Evolutionary conservation across 2,888 invertebrate genomes (phyloP).

Genomic region (Boloria euphrosyne): DNA sequence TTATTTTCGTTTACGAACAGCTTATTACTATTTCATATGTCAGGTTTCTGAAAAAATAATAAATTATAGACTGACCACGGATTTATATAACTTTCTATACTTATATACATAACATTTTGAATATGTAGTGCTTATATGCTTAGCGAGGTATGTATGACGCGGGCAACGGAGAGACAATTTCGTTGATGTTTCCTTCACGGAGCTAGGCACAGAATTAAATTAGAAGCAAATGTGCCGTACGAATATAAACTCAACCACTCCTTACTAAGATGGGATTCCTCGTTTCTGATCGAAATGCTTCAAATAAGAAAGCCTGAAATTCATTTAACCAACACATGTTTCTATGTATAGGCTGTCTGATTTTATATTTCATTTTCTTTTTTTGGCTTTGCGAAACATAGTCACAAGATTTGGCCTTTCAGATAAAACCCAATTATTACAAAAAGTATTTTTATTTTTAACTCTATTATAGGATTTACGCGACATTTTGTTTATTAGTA

Average conservation of each 20-base stretch:
- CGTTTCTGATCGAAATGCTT: slow-evolving; percentile 30
- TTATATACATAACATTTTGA: not conserved
- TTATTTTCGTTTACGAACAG: too few relatives aligned
- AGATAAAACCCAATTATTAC: too few relatives aligned
- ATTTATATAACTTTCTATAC: not conserved
- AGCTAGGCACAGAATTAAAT: slow-evolving; percentile 77
- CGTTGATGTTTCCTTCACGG: slow-evolving; percentile 72
- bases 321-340: slow-evolving; percentile 3
- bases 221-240: slow-evolving; percentile 78
- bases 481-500: not conserved
- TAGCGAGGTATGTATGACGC: slow-evolving; percentile 2
- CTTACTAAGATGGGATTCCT: slow-evolving; percentile 40
- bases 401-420: too few relatives aligned
- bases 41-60: not conserved
- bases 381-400: not conserved
- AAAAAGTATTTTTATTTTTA: too few relatives aligned
- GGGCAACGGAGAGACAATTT: slow-evolving; percentile 23
- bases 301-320: slow-evolving; percentile 25
- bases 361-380: not conserved
- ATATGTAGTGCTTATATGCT: slow-evolving; percentile 5
- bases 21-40: too few relatives aligned
- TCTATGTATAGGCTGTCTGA: not conserved
- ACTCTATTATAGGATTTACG: too few relatives aligned
- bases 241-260: slow-evolving; percentile 49
- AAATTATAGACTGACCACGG: not conserved